Evolutionary conservation across 2,888 invertebrate species (phyloP), one percentile per base, ranked within the genome.

Genomic region (Palloptera scutellata): DNA sequence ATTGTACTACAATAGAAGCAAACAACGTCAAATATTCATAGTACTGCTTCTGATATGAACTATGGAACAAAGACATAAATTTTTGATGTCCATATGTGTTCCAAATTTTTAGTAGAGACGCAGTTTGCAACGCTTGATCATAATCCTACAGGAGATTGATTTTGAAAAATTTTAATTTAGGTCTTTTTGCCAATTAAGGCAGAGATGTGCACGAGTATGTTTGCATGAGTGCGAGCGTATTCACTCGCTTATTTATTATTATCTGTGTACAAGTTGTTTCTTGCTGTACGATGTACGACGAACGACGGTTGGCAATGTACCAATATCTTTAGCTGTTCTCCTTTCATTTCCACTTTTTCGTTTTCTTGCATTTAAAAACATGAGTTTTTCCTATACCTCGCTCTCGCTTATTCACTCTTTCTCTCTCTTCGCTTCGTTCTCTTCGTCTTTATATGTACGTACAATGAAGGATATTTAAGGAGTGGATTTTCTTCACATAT

Each of bases 211-310:
- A n/a, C n/a, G n/a, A n/a, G 30, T 30, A 30, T 30, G 30, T 30
- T 30, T 30, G 30, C 6, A 30, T 30, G 30, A 2, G 30, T 30
- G 30, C 30, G 6, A 30, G 30, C 2, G 40, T 40, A 55, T 52
- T 45, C 64, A n/a, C 77, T 78, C 79, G 79, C 79, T 79, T 79
- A 78, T 78, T 79, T 78, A 78, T 78, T 78, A 78, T 78, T 78
- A 78, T 78, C 78, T 78, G 77, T 78, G 78, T 79, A 78, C 78
- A 78, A 78, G 78, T 79, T 78, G 78, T 78, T 78, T 76, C 77
- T 73, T 79, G 78, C 79, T 77, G 74, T 75, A 78, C 75, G 20
- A 6, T 12, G 78, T 77, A 78, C 66, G 61, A n/a, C n/a, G n/a
- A n/a, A n/a, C n/a, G n/a, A n/a, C n/a, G n/a, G n/a, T 42, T 53